A percentile compares a stretch with the other conserved stretches of the same genome.
Conservation (phyloP, 2,113 vertebrate genomes). For the Salvator merianae region DNA sequence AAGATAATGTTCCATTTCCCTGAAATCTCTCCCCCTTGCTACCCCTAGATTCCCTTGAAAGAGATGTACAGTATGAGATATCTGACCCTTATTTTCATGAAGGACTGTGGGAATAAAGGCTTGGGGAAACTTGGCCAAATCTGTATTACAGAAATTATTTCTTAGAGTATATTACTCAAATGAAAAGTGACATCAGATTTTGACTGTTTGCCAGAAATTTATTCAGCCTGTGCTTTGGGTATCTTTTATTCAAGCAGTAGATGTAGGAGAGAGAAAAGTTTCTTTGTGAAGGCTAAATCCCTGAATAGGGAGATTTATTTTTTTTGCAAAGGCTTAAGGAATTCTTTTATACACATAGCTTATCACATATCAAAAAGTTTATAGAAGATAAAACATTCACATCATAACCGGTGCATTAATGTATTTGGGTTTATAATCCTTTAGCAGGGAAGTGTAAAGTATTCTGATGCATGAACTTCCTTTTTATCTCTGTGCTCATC, state of each 20-base stretch:
- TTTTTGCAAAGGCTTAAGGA: neutral
- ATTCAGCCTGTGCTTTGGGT: neutral
- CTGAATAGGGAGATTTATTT: neutral
- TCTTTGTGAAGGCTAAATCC: neutral
- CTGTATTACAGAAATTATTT: neutral
- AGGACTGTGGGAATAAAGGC: slow-evolving; percentile 1
- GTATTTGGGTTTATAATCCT: no score
- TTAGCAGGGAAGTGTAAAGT: no score
- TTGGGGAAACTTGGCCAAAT: neutral
- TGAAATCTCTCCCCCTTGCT: neutral
- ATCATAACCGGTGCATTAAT: neutral
- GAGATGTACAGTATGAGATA: neutral
- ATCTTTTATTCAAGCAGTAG: neutral
- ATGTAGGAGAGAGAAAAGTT: neutral
- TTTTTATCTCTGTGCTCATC: neutral
- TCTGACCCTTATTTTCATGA: neutral
- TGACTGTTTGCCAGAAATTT: neutral
- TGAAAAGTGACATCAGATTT: neutral
- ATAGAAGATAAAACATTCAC: neutral
- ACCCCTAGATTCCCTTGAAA: neutral
- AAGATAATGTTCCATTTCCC: slow-evolving; percentile 1
- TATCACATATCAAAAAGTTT: neutral
- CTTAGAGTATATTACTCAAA: neutral
- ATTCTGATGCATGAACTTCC: neutral
- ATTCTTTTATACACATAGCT: neutral